A percentile compares a stretch with the other conserved stretches of the same genome.
phyloP scores from a whole-genome alignment of 92 coral and sea anemone species.

The Anthopleura xanthogrammica region DNA sequence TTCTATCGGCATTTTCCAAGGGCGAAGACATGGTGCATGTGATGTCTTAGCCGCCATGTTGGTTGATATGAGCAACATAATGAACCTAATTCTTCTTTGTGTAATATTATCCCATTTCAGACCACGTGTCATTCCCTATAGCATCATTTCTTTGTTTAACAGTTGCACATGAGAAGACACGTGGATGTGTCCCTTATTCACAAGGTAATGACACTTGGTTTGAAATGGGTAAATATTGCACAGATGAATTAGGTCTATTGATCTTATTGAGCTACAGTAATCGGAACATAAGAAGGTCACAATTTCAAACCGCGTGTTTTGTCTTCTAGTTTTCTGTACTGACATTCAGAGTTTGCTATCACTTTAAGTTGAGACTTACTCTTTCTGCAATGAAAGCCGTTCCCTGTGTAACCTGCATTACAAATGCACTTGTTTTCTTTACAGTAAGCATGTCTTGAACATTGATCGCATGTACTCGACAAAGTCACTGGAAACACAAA shows the following conservation, averaged over 20 bases:
- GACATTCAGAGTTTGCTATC: not conserved
- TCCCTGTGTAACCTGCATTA: conserved; percentile 54
- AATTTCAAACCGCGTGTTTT: not conserved
- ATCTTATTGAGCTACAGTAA: too few species aligned
- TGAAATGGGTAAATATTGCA: too few species aligned
- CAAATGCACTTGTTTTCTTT: conserved; percentile 54
- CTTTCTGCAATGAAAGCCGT: conserved; percentile 57
- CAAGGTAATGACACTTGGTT: too few species aligned
- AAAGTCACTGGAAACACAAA: conserved; percentile 2
- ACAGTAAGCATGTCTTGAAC: conserved; percentile 68
- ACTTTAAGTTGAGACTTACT: conserved; percentile 29
- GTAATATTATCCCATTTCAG: too few species aligned
- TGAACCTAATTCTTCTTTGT: too few species aligned
- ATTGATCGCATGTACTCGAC: conserved; percentile 50
- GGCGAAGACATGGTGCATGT: too few species aligned
- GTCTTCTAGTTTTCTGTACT: not conserved
- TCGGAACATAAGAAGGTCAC: not conserved
- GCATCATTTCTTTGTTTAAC: too few species aligned
- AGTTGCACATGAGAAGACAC: too few species aligned
- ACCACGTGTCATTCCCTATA: too few species aligned
- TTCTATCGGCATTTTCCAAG: too few species aligned
- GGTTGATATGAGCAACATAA: not conserved
- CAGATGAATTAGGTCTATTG: too few species aligned
- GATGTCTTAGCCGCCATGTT: not conserved
- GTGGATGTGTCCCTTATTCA: too few species aligned